A percentile compares a stretch with the other conserved stretches of the same genome.
Evolutionary conservation across 2,797 vertebrate genomes (phyloP).

Genomic region (Synanceia verrucosa): DNA sequence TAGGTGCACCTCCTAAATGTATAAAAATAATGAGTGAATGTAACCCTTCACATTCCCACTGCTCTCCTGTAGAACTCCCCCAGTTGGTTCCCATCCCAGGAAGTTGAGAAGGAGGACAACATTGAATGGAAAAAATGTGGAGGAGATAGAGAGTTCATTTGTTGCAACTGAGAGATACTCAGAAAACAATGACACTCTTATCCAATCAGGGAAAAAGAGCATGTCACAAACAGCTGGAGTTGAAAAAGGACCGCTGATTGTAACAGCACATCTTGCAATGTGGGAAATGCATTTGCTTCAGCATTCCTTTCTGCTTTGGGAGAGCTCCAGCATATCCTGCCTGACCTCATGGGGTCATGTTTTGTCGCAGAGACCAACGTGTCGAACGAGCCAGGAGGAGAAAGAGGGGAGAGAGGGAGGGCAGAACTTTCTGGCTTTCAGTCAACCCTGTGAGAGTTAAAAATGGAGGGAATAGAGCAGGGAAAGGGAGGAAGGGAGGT

Average conservation of each 20-base stretch:
- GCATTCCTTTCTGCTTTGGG: constrained; percentile 54
- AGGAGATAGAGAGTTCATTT: background rate
- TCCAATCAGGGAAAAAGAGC: background rate
- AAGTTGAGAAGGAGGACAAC: constrained; percentile 12
- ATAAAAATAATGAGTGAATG: constrained; percentile 20
- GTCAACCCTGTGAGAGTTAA: constrained; percentile 41
- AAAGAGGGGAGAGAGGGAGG: background rate
- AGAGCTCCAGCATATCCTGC: constrained; percentile 28
- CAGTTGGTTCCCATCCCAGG: constrained; percentile 68
- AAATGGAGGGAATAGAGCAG: constrained; percentile 47
- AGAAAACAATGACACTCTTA: background rate
- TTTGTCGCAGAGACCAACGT: constrained; percentile 41
- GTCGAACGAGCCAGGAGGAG: constrained; percentile 1
- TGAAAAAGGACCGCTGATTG: constrained; percentile 6
- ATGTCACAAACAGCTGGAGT: constrained; percentile 1
- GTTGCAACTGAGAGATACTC: background rate
- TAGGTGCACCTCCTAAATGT: background rate
- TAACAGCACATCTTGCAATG: constrained; percentile 19
- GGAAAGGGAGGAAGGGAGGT: constrained; percentile 47
- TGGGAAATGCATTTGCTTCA: constrained; percentile 51
- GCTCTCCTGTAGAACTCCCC: constrained; percentile 20
- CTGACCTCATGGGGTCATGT: constrained; percentile 58
- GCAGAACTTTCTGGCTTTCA: constrained; percentile 35
- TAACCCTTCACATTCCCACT: constrained; percentile 34
- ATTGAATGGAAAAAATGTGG: constrained; percentile 12